phyloP scores from a whole-genome alignment of 1,140 invertebrate genomes.

The Tyrophagus putrescentiae region DNA sequence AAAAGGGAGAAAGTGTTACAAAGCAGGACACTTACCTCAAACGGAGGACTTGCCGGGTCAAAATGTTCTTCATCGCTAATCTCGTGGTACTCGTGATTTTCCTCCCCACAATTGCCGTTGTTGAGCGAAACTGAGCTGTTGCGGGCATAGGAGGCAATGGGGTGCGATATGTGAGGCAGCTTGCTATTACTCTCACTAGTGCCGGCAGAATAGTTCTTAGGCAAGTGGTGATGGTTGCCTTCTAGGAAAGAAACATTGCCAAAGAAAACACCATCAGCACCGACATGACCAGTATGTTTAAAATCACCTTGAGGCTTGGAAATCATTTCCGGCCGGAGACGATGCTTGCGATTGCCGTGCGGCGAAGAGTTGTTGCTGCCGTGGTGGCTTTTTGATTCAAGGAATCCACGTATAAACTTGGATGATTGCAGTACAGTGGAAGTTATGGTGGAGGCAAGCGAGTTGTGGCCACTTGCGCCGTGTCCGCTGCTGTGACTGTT shows the following conservation, averaged over 20 bases:
- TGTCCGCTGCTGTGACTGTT: not conserved
- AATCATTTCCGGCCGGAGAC: conserved; percentile 80
- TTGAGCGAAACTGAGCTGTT: conserved; percentile 23
- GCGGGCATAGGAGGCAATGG: conserved; percentile 33
- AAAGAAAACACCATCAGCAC: conserved; percentile 88
- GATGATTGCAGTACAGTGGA: conserved; percentile 19
- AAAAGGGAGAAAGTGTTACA: not conserved
- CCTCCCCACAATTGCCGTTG: not conserved
- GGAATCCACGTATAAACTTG: conserved; percentile 21
- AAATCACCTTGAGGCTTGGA: conserved; percentile 89
- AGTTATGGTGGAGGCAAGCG: not conserved
- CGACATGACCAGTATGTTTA: conserved; percentile 91
- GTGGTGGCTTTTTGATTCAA: conserved; percentile 36
- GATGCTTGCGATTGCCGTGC: conserved; percentile 29
- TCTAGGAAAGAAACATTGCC: conserved; percentile 78
- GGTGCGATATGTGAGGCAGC: conserved; percentile 29
- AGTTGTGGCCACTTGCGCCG: not conserved
- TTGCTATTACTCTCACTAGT: conserved; percentile 42
- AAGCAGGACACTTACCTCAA: conserved; percentile 33
- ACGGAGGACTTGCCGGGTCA: conserved; percentile 36
- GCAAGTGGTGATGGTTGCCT: conserved; percentile 56
- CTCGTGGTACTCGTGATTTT: conserved; percentile 70
- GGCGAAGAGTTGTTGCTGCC: conserved; percentile 34
- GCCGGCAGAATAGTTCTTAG: conserved; percentile 70
- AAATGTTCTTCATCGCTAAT: conserved; percentile 69